phyloP scores from a whole-genome alignment of 2,888 invertebrate genomes.

The Plagiodera versicolora region DNA sequence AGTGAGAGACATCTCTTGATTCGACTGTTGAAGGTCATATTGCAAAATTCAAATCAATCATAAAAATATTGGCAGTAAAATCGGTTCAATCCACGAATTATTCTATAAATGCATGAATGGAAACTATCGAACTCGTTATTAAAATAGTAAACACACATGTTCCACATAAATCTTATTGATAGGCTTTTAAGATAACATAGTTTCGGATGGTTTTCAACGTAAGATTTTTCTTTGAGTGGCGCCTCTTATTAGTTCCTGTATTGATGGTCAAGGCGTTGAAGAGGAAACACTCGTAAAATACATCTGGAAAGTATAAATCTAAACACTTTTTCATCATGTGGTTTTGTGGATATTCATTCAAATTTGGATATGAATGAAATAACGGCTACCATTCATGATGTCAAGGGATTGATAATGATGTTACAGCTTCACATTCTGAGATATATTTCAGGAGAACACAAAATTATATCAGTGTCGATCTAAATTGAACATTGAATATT shows the following conservation, averaged over 20 bases:
- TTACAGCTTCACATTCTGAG: too few relatives aligned
- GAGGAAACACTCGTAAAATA: constrained; percentile 11
- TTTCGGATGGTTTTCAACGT: constrained; percentile 13
- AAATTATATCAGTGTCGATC: too few relatives aligned
- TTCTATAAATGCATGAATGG: constrained; percentile 12
- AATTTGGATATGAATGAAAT: background rate
- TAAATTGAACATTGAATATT: too few relatives aligned
- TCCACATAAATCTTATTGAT: constrained; percentile 20
- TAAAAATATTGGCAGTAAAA: too few relatives aligned
- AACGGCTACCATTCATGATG: background rate
- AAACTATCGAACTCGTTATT: background rate
- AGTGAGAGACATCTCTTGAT: too few relatives aligned
- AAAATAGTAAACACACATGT: constrained; percentile 14
- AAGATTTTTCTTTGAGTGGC: constrained; percentile 18
- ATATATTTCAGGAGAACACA: too few relatives aligned
- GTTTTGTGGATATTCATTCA: background rate
- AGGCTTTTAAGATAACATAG: constrained; percentile 10
- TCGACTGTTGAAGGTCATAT: too few relatives aligned
- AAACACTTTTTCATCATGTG: constrained; percentile 11
- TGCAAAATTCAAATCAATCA: too few relatives aligned
- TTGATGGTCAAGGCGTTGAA: constrained; percentile 23
- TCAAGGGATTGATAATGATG: background rate
- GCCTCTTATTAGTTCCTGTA: constrained; percentile 18
- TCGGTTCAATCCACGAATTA: too few relatives aligned
- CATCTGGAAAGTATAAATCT: constrained; percentile 5